phyloP scores from a whole-genome alignment of 2,888 invertebrate species.

The Xanthorhoe spadicearia region DNA sequence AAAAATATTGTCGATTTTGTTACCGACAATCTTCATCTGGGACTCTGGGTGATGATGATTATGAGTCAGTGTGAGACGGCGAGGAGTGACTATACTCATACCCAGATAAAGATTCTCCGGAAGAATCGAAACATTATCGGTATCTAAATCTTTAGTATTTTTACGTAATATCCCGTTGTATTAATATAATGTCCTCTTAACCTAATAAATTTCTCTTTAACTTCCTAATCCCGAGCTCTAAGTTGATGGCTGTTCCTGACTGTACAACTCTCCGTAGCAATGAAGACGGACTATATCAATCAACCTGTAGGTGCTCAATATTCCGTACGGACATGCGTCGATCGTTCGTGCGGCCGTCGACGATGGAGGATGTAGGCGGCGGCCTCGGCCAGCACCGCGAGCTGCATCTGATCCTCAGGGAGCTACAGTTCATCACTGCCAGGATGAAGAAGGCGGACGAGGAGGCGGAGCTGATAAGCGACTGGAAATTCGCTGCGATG shows the following conservation, averaged over 20 bases:
- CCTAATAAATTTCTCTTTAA: background rate
- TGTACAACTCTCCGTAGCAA: conserved; percentile 27
- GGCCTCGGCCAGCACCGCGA: conserved; percentile 91
- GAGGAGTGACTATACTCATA: too few species aligned
- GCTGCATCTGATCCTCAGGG: conserved; percentile 94
- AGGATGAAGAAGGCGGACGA: conserved; percentile 98
- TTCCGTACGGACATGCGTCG: conserved; percentile 82
- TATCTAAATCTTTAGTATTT: too few species aligned
- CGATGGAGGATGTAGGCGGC: conserved; percentile 89
- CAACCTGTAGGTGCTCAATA: conserved; percentile 73
- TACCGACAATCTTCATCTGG: too few species aligned
- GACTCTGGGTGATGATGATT: too few species aligned
- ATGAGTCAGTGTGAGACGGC: too few species aligned
- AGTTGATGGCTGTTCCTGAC: background rate
- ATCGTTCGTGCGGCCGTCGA: conserved; percentile 90
- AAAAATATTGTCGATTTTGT: too few species aligned
- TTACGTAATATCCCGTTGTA: too few species aligned
- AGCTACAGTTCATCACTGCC: conserved; percentile 97
- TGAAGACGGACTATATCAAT: conserved; percentile 35
- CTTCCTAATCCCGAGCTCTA: background rate
- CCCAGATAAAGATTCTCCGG: too few species aligned
- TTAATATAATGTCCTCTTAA: too few species aligned
- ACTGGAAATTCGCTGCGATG: conserved; percentile 99
- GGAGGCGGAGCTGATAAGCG: conserved; percentile 96
- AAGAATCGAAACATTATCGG: too few species aligned